A percentile compares a stretch with the other conserved stretches of the same genome.
Evolutionary conservation across 2,113 vertebrate species (phyloP).

Genomic region (Calidris pygmaea): DNA sequence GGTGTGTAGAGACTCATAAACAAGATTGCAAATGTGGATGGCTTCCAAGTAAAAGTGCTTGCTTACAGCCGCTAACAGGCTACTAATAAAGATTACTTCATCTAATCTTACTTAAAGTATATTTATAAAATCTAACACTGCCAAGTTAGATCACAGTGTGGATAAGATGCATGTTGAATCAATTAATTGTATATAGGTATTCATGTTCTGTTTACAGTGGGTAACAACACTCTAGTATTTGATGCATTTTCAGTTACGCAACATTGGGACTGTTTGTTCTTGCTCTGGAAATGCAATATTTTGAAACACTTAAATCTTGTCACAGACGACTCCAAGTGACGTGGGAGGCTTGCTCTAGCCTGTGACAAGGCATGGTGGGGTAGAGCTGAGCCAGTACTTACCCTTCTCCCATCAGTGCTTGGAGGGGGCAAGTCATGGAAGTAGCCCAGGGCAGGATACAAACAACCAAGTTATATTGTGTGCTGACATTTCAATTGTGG

Average conservation of each 20-base stretch:
- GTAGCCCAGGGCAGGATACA: not conserved
- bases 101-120: conserved; percentile 57
- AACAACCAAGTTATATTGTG: not conserved
- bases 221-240: conserved; percentile 31
- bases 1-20: conserved; percentile 55
- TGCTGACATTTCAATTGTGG: not conserved
- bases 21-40: conserved; percentile 42
- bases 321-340: conserved; percentile 40
- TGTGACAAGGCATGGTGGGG: not conserved
- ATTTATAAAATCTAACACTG: conserved; percentile 56
- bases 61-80: conserved; percentile 35
- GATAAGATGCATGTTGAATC: conserved; percentile 48
- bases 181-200: conserved; percentile 62
- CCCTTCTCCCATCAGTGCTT: not conserved
- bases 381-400: not conserved
- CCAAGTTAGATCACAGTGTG: conserved; percentile 40
- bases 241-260: conserved; percentile 52
- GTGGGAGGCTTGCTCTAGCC: conserved; percentile 31
- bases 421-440: not conserved
- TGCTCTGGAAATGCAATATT: conserved; percentile 58
- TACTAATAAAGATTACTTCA: conserved; percentile 63
- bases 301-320: conserved; percentile 69
- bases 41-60: conserved; percentile 62
- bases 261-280: conserved; percentile 59
- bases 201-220: conserved; percentile 51